phyloP scores from a whole-genome alignment of 2,797 vertebrate genomes.

The Spea hammondii region DNA sequence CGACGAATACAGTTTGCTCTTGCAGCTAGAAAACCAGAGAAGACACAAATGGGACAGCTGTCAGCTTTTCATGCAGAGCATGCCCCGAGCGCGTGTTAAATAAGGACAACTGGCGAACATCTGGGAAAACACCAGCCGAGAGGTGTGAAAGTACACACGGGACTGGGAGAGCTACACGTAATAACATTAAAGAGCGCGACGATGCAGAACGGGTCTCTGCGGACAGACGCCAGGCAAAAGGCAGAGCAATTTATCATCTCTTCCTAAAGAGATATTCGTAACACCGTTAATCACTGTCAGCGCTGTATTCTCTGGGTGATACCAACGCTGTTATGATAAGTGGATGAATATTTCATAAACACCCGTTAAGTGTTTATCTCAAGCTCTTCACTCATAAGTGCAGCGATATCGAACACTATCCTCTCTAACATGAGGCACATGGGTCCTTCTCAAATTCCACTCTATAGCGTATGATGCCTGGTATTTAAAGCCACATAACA shows the following conservation, averaged over 20 bases:
- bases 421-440: not conserved
- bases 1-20: conserved; percentile 80
- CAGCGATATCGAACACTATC: not conserved
- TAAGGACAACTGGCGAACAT: conserved; percentile 26
- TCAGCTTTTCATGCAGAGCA: conserved; percentile 32
- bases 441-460: not conserved
- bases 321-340: not conserved
- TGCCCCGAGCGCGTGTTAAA: conserved; percentile 34
- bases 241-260: conserved; percentile 34
- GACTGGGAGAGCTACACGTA: conserved; percentile 22
- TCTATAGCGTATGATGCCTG: not conserved
- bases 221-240: conserved; percentile 16
- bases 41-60: conserved; percentile 44
- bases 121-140: conserved; percentile 37
- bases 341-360: not conserved
- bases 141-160: conserved; percentile 38
- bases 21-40: conserved; percentile 73
- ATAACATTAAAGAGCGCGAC: conserved; percentile 13
- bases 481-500: not conserved
- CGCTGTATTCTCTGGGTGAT: conserved; percentile 13
- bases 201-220: conserved; percentile 17
- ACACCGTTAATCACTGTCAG: conserved; percentile 17
- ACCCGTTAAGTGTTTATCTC: not conserved
- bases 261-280: conserved; percentile 1
- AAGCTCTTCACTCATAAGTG: not conserved